These are phyloP conservation scores for Linnaemya tessellans DNA, from an alignment of 2,888 invertebrate species.

Conservation along the genomic window DNA sequence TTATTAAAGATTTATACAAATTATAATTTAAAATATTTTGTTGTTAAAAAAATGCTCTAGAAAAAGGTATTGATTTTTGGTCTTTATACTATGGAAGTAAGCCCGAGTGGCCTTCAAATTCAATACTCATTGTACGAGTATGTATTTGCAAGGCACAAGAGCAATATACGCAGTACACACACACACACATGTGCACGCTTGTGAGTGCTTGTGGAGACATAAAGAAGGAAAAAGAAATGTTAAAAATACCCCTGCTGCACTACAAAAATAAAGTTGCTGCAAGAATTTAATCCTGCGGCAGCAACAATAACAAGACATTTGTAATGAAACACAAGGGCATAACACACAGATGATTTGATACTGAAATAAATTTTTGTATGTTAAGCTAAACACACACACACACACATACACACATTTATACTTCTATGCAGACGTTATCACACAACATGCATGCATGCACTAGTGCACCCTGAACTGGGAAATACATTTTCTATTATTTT, in stretches of 20 bases:
- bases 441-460: neutral
- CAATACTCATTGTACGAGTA: slow-evolving; percentile 34
- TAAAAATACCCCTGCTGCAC: slow-evolving; percentile 39
- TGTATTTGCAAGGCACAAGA: slow-evolving; percentile 23
- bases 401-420: neutral
- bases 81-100: slow-evolving; percentile 27
- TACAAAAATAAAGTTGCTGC: slow-evolving; percentile 58
- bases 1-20: neutral
- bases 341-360: slow-evolving; percentile 68
- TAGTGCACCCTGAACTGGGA: slow-evolving; percentile 7
- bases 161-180: neutral
- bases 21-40: slow-evolving; percentile 21
- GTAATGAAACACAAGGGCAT: slow-evolving; percentile 73
- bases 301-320: slow-evolving; percentile 50
- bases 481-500: neutral
- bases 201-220: neutral
- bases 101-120: slow-evolving; percentile 67
- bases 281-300: slow-evolving; percentile 53
- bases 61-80: slow-evolving; percentile 64
- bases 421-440: neutral
- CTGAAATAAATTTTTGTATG: slow-evolving; percentile 8
- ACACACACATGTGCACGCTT: neutral
- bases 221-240: slow-evolving; percentile 21
- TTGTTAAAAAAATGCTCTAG: slow-evolving; percentile 21
- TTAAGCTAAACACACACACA: neutral